A percentile compares a stretch with the other conserved stretches of the same genome.
Conservation (phyloP, 2,888 invertebrate genomes). For the Caenorhabditis plicata region DNA sequence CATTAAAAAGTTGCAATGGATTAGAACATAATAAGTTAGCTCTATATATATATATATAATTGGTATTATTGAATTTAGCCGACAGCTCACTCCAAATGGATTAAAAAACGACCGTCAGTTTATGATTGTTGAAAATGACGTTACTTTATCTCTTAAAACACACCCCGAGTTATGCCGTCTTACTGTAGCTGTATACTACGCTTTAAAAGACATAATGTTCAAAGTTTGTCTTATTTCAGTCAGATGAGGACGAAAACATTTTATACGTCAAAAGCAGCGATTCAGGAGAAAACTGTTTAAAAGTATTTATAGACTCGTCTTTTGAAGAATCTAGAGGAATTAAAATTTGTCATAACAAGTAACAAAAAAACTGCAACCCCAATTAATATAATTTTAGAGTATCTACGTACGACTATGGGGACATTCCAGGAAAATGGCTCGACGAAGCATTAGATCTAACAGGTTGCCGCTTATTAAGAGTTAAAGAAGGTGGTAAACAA, state of each 20-base stretch:
- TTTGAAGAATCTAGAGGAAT: too few species aligned
- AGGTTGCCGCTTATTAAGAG: constrained; percentile 27
- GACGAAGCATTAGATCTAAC: constrained; percentile 66
- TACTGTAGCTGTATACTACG: too few species aligned
- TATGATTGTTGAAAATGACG: constrained; percentile 83
- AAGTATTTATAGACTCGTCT: too few species aligned
- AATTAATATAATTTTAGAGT: constrained; percentile 68
- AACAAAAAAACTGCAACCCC: too few species aligned
- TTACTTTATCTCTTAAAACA: constrained; percentile 85
- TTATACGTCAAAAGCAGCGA: too few species aligned
- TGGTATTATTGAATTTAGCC: constrained; percentile 67
- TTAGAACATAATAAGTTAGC: constrained; percentile 18
- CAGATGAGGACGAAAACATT: too few species aligned
- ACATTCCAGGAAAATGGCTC: constrained; percentile 80
- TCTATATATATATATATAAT: background rate
- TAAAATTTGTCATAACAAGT: too few species aligned
- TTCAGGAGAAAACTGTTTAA: too few species aligned
- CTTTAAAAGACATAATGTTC: too few species aligned
- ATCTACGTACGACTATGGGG: constrained; percentile 82
- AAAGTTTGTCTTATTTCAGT: too few species aligned
- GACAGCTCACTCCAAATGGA: constrained; percentile 79
- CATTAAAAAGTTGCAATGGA: constrained; percentile 49
- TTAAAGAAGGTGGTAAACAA: constrained; percentile 14
- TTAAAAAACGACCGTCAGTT: constrained; percentile 86
- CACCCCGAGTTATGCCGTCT: constrained; percentile 75